Base-by-base conservation (phyloP, 2,797 vertebrate species). In the Chiroxiphia lanceolata region DNA sequence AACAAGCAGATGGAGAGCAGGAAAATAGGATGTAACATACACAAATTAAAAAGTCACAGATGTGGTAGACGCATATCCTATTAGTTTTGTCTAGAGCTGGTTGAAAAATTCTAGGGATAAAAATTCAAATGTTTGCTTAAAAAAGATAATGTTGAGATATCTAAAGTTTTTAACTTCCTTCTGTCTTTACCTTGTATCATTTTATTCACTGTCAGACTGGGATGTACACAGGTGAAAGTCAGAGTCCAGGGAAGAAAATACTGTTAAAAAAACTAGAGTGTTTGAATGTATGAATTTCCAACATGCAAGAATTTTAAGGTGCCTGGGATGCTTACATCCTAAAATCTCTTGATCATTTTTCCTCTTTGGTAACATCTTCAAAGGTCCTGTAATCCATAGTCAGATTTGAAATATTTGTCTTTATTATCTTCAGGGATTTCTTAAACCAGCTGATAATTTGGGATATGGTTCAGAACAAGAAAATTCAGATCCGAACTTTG, bases 31-130 rank as follows among this genome's bases (percentile, higher is more conserved):
- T 95, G 91, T 59, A 90, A 89, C 90, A 90, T 40, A 94, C 59
- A 93, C 90, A 96, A 96, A 95, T 94, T 94, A 95, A 94, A 90
- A 74, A 95, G 77, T 84, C 40, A 2, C 88, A 89, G 96, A 95
- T 95, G 92, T 94, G 94, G 92, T 72, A 96, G 93, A 89, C 22
- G 6, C 70, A 69, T 96, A 93, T 95, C 90, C 92, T 95, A 95
- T 95, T 95, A 94, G 93, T 91, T 95, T 84, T 94, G 94, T 90
- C 92, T 90, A 36, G 77, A 87, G 77, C 10, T 76, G 44, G 22
- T 74, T 90, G 77, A 79, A 89, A 93, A 96, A 89, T 26, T 9
- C 13, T 36, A 11, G 51, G 67, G 83, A 76, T 82, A 79, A 91
- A 95, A 90, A 82, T 84, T 92, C 22, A 74, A 61, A 77, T 31